phyloP scores from a whole-genome alignment of 2,888 invertebrate species.

The Orthonychiurus folsomi region DNA sequence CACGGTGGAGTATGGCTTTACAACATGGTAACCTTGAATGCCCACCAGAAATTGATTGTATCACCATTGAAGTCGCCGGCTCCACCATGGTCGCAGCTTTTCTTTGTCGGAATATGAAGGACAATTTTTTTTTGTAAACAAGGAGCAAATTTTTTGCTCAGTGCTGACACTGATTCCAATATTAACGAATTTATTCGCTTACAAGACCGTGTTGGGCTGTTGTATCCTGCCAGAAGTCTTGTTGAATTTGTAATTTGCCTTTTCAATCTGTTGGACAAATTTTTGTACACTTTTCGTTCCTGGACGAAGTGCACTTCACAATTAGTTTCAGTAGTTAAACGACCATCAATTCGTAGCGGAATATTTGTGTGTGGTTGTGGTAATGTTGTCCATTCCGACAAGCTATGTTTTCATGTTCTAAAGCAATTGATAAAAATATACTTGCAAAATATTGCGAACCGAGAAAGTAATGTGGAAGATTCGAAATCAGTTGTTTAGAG shows the following conservation, averaged over 20 bases:
- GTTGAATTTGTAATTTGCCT: slow-evolving; percentile 11
- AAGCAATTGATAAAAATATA: no score
- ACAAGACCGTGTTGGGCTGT: slow-evolving; percentile 17
- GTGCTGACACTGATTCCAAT: neutral
- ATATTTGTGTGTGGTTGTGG: neutral
- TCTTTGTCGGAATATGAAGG: slow-evolving; percentile 11
- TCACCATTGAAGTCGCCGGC: slow-evolving; percentile 15
- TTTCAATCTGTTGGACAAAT: slow-evolving; percentile 8
- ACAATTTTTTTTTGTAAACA: slow-evolving; percentile 6
- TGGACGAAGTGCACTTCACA: neutral
- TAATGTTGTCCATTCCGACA: neutral
- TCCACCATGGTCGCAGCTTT: slow-evolving; percentile 19
- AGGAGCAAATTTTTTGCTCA: neutral
- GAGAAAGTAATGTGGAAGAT: no score
- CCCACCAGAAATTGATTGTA: slow-evolving; percentile 4
- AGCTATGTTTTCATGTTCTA: no score
- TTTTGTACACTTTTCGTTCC: neutral
- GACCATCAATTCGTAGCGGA: neutral
- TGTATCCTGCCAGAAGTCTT: slow-evolving; percentile 17
- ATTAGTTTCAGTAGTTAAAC: neutral
- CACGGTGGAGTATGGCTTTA: no score
- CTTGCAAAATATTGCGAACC: no score
- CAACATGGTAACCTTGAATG: no score
- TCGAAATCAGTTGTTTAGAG: no score
- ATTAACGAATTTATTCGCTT: slow-evolving; percentile 4